Conservation (phyloP, 2,113 vertebrate species). For the Lophotis ruficrista region DNA sequence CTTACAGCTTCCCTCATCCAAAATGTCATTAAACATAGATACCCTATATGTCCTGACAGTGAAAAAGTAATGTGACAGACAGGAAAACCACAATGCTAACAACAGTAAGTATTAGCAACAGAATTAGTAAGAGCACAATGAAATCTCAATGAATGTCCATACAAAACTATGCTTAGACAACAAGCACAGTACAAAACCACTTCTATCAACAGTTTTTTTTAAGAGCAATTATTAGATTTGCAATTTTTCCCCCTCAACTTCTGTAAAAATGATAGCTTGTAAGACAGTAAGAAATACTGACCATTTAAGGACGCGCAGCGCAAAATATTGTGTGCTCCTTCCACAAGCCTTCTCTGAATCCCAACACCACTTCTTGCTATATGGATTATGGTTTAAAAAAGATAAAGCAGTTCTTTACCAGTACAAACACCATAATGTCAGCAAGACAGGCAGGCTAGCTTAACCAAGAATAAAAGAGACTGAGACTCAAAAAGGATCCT, state of each 20-base stretch:
- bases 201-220: not conserved
- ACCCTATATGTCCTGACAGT: not conserved
- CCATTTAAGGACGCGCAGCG: not conserved
- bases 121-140: not conserved
- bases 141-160: not conserved
- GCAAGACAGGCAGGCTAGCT: not conserved
- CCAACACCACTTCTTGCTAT: rapidly evolving
- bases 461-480: not conserved
- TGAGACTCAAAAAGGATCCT: not conserved
- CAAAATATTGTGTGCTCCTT: not conserved
- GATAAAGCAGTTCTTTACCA: not conserved
- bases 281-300: not conserved
- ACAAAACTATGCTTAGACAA: not conserved
- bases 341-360: not conserved
- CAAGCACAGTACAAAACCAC: not conserved
- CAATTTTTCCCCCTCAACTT: not conserved
- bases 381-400: not conserved
- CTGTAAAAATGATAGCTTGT: not conserved
- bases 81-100: not conserved
- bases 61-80: not conserved
- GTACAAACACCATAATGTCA: not conserved
- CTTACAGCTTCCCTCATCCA: not conserved
- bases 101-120: not conserved
- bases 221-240: not conserved
- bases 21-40: not conserved